Percentiles rank a stretch among this genome's conserved stretches.
Conservation (phyloP, 2,888 invertebrate species). For the Noctua fimbriata region DNA sequence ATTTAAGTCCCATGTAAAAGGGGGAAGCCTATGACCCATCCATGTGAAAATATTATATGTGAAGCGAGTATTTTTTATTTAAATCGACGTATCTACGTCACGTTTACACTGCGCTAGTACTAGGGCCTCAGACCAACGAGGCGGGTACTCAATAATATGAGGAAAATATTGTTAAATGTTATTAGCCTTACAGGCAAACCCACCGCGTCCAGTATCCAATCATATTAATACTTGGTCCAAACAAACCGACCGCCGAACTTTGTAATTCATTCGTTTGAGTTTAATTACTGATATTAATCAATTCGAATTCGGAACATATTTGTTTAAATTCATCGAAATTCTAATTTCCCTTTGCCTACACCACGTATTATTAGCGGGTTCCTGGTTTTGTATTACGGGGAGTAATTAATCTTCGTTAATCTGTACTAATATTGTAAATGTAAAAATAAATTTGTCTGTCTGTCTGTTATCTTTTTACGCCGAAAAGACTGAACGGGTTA, state of each 20-base stretch:
- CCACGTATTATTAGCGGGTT: slow-evolving; percentile 16
- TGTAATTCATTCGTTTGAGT: slow-evolving; percentile 52
- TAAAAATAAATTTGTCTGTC: neutral
- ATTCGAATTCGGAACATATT: slow-evolving; percentile 53
- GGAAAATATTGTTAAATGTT: neutral
- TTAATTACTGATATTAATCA: slow-evolving; percentile 59
- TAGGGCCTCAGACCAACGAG: neutral
- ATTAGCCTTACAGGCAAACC: slow-evolving; percentile 3
- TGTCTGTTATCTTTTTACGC: neutral
- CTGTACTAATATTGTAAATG: neutral
- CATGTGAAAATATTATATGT: too few species aligned
- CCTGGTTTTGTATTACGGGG: slow-evolving; percentile 16
- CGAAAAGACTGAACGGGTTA: neutral
- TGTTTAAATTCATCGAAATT: slow-evolving; percentile 41
- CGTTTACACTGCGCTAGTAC: too few species aligned
- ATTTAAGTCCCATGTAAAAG: neutral
- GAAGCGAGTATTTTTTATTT: too few species aligned
- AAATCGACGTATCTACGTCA: too few species aligned
- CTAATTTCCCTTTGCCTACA: slow-evolving; percentile 34
- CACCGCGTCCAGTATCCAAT: slow-evolving; percentile 14
- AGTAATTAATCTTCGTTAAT: slow-evolving; percentile 53
- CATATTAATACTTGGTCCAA: slow-evolving; percentile 35
- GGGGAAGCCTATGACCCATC: neutral
- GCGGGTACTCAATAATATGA: neutral
- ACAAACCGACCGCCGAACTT: slow-evolving; percentile 46